Conservation (phyloP, 2,888 invertebrate species). For the Amphimallon solstitiale region DNA sequence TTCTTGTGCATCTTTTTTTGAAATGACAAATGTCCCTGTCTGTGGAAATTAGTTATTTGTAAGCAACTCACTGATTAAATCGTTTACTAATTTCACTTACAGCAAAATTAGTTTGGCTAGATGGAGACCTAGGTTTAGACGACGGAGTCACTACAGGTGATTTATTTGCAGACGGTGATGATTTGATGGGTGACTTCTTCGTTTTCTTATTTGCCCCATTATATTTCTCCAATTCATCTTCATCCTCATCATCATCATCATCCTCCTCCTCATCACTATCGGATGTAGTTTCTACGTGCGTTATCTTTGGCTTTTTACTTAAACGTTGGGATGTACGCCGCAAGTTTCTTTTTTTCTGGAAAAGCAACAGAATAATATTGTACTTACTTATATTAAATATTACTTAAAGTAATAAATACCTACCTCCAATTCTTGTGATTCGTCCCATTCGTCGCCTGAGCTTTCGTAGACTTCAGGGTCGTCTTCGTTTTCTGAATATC, state of each 20-base stretch:
- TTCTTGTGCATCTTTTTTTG: constrained; percentile 59
- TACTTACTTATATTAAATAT: constrained; percentile 2
- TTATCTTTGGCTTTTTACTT: constrained; percentile 55
- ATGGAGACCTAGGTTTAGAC: background rate
- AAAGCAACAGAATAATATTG: constrained; percentile 2
- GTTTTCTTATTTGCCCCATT: constrained; percentile 49
- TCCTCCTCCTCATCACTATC: constrained; percentile 48
- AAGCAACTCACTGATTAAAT: background rate
- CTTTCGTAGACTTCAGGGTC: constrained; percentile 59
- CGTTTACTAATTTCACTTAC: constrained; percentile 10
- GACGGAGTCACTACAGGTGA: constrained; percentile 4
- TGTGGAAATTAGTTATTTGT: constrained; percentile 45
- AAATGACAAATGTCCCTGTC: constrained; percentile 61
- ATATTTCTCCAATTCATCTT: constrained; percentile 41
- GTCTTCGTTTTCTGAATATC: constrained; percentile 59
- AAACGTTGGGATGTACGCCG: constrained; percentile 53
- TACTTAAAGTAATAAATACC: constrained; percentile 4
- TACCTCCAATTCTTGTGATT: constrained; percentile 46
- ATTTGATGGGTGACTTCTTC: constrained; percentile 18
- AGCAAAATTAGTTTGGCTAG: constrained; percentile 16
- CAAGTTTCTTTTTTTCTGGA: constrained; percentile 51
- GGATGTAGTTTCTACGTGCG: constrained; percentile 48
- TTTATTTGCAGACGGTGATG: constrained; percentile 8
- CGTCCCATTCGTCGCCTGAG: constrained; percentile 59
- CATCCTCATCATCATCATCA: constrained; percentile 47